A percentile compares a stretch with the other conserved stretches of the same genome.
phyloP scores from a whole-genome alignment of 2,113 vertebrate genomes.

The Abramis brama region DNA sequence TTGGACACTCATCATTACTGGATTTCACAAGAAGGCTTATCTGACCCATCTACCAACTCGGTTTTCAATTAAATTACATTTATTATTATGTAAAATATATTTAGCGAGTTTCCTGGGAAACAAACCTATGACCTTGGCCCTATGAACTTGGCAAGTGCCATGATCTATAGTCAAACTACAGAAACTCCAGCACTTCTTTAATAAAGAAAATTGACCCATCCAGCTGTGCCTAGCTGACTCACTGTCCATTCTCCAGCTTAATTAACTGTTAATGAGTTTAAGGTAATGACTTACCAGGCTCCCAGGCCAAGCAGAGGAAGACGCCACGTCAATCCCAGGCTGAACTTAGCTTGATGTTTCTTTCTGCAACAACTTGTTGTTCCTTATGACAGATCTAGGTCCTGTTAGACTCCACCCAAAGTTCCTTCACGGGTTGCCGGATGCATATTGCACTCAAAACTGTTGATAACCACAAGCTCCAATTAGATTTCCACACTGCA shows the following conservation, averaged over 20 bases:
- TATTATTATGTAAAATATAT: not conserved
- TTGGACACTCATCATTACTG: not conserved
- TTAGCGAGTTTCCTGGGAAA: not conserved
- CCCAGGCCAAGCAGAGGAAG: not conserved
- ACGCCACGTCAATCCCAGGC: not conserved
- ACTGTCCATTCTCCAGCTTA: not conserved
- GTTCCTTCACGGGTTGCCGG: not conserved
- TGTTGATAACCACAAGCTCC: not conserved
- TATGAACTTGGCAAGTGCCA: not conserved
- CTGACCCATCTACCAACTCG: not conserved
- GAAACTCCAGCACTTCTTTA: not conserved
- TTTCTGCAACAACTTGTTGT: not conserved
- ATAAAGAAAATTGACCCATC: not conserved
- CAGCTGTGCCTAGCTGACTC: conserved; percentile 1
- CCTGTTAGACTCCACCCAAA: not conserved
- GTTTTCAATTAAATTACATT: not conserved
- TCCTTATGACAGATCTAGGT: not conserved
- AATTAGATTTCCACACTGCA: not conserved
- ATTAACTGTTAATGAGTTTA: conserved; percentile 22
- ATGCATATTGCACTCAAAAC: not conserved
- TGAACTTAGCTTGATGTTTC: not conserved
- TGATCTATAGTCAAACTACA: not conserved
- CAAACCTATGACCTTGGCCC: not conserved
- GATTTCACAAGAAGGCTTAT: not conserved
- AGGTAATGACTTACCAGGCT: not conserved